Conservation (phyloP, 2,797 vertebrate species). For the Schizopygopsis pylzovi region DNA sequence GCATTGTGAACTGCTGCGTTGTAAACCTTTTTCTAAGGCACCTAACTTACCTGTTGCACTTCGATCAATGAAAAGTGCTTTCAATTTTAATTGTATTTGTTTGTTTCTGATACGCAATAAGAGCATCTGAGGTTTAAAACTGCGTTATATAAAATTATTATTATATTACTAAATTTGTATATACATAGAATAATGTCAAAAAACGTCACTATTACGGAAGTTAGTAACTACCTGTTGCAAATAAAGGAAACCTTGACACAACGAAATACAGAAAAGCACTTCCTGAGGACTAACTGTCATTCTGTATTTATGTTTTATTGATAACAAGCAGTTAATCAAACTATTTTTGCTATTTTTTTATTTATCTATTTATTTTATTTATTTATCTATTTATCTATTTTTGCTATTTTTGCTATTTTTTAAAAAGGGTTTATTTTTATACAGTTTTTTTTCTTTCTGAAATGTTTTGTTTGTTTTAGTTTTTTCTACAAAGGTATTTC, state of each 20-base stretch:
- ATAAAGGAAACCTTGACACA: constrained; percentile 22
- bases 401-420: too few relatives aligned
- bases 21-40: not conserved
- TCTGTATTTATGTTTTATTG: not conserved
- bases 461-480: not conserved
- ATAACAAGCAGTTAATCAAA: not conserved
- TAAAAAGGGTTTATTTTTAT: too few relatives aligned
- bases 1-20: not conserved
- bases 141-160: not conserved
- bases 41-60: constrained; percentile 2
- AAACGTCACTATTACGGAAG: not conserved
- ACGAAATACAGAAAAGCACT: not conserved
- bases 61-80: not conserved
- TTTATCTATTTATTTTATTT: too few relatives aligned
- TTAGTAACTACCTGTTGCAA: not conserved
- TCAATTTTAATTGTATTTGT: not conserved
- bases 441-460: not conserved
- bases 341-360: too few relatives aligned
- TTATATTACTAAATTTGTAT: not conserved
- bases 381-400: too few relatives aligned
- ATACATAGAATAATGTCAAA: not conserved
- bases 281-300: not conserved
- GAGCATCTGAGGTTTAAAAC: not conserved
- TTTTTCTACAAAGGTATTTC: constrained; percentile 2
- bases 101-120: not conserved